Evolutionary conservation across 1,140 invertebrate species (phyloP), one percentile per base, ranked within the genome.

Genomic region (Yoshiicerus persimilis): DNA sequence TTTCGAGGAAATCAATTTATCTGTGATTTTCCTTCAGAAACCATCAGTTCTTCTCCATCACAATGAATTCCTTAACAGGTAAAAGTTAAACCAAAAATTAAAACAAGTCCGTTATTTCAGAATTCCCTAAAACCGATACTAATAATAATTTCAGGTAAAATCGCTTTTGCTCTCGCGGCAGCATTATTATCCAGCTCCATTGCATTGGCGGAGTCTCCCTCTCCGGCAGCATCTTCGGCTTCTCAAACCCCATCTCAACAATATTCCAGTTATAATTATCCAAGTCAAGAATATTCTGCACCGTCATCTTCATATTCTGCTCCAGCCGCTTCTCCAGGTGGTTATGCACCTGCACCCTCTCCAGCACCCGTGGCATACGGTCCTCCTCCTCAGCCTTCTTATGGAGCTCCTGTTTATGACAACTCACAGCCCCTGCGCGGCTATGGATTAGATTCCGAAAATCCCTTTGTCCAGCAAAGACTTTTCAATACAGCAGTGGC

Each of bases 401-500:
- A 83, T 41, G 84, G 83, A 11, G 32, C 47, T 32, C 84, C 84
- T 4, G 25, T 66, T 23, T 86, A 86, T 32, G 85, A 80, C 41
- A 77, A 27, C 20, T 38, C 56, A 10, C 64, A 87, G 8, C 66
- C 64, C 32, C 41, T 41, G 36, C 84, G 84, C n/a, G 88, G 84
- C n/a, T 88, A 88, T 32, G 41, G 41, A 56, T 32, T 88, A 2
- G 86, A 88, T 27, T 86, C 84, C 13, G 88, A 88, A 66, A 86
- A 41, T 25, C 88, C 88, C 9, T 88, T 88, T 66, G 86, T 88
- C 4, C 56, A 86, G 36, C 64, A 84, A 25, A 27, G 88, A 10
- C 66, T 89, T 25, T 89, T 89, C 36, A 89, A 89, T 41, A 89
- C 88, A 0, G 75, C 88, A 0, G 86, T 89, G 2, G 89, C 88